Evolutionary conservation across 2,797 vertebrate genomes (phyloP).

Genomic region (Mus caroli): DNA sequence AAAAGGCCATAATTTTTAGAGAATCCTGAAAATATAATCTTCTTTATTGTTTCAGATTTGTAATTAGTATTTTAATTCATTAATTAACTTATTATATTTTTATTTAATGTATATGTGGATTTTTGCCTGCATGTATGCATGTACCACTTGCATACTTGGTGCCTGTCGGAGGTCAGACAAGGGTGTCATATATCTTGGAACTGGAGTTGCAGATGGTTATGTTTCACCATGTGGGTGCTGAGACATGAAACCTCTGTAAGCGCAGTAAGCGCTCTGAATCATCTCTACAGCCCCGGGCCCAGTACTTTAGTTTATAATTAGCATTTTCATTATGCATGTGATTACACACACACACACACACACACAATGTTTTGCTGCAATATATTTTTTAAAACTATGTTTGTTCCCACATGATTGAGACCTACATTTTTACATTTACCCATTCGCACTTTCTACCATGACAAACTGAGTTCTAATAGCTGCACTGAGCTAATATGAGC

Average conservation of each 20-base stretch:
- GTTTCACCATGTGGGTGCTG: neutral
- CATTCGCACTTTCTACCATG: neutral
- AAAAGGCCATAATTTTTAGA: constrained; percentile 24
- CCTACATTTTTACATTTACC: neutral
- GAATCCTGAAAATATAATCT: neutral
- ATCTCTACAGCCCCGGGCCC: neutral
- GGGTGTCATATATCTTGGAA: neutral
- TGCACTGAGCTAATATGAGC: neutral
- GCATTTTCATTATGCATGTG: constrained; percentile 25
- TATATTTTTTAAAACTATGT: constrained; percentile 40
- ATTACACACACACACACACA: neutral
- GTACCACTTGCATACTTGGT: neutral
- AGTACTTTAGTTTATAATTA: constrained; percentile 26
- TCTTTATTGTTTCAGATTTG: constrained; percentile 26
- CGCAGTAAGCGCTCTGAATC: neutral
- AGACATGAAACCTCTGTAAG: neutral
- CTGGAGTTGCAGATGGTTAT: neutral
- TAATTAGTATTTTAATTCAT: constrained; percentile 45
- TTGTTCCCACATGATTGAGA: constrained; percentile 44
- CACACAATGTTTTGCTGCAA: neutral
- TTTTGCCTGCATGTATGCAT: neutral
- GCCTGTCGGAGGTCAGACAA: neutral
- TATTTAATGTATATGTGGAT: neutral
- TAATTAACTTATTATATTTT: neutral
- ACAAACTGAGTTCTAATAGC: constrained; percentile 47